Base-by-base conservation (phyloP, 2,888 invertebrate species). In the Esperia sulphurella region DNA sequence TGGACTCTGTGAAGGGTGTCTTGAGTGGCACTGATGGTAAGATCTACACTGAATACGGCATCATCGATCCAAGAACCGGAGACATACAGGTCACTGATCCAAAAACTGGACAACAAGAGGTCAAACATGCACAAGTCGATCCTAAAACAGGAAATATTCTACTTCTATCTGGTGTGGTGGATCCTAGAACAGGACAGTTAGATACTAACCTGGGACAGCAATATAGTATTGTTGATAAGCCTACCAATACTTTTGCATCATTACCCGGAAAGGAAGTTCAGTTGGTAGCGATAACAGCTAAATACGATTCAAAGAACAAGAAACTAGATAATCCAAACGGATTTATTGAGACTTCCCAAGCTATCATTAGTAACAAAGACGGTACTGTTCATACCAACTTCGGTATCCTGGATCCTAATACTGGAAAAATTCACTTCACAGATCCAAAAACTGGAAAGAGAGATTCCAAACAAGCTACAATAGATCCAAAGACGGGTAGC, bases 381-480 rank as follows among this genome's bases (percentile, higher is more conserved):
- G 92, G 93, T 52, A 94, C 93, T 82, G 92, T 94, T 57, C 93
- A 94, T 65, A 63, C 92, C 65, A 79, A 94, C 91, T 74, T 94
- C 88, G 79, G 93, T 84, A 57, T 94, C 83, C 80, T 92, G 12
- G 92, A 92, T 55, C 86, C 88, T 3, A 83, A 93, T 67, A 92
- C 90, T 10, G 92, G 93, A 10, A 90, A 89, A 57, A 71, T 82
- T 58, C 91, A 79, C 71, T 88, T 91, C 30, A 93, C 92, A 0
- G 92, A 92, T 65, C 90, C 88, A 0, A 84, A 87, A 53, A 92
- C 91, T n/a, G 92, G 92, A 0, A 92, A 92, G 65, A 90, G 91
- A 49, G 92, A 92, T 65, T 90, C 91, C 0, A 91, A 92, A 52
- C 92, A 92, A 77, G 91, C 92, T 0, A 75, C 79, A 46, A 79